A percentile compares a stretch with the other conserved stretches of the same genome.
phyloP scores from a whole-genome alignment of 2,888 invertebrate genomes.

The Patella depressa region DNA sequence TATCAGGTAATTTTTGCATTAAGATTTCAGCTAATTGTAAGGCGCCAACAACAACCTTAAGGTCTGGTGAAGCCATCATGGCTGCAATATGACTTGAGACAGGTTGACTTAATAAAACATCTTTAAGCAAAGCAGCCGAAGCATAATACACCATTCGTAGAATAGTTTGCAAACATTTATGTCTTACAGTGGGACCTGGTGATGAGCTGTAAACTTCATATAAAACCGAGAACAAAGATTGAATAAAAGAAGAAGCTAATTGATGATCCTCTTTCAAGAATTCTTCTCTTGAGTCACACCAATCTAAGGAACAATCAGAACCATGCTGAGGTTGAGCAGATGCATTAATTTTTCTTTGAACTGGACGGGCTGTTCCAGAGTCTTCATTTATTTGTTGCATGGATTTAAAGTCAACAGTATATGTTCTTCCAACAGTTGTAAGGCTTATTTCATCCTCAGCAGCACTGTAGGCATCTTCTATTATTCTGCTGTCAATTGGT shows the following conservation, averaged over 20 bases:
- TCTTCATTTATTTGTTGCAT: conserved; percentile 99
- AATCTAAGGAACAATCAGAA: conserved; percentile 58
- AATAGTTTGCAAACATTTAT: conserved; percentile 95
- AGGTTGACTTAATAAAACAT: conserved; percentile 72
- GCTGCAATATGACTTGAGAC: conserved; percentile 90
- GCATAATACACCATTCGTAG: conserved; percentile 97
- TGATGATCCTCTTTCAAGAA: conserved; percentile 81
- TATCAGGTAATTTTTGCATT: conserved; percentile 95
- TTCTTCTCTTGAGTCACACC: conserved; percentile 79
- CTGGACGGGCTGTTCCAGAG: conserved; percentile 92
- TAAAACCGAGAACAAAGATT: conserved; percentile 91
- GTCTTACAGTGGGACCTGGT: conserved; percentile 96
- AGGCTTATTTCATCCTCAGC: conserved; percentile 96
- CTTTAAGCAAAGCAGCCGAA: conserved; percentile 86
- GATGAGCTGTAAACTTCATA: conserved; percentile 99
- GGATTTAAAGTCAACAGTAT: conserved; percentile 95
- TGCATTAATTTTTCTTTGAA: conserved; percentile 77
- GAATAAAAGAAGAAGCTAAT: conserved; percentile 77
- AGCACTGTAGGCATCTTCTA: conserved; percentile 92
- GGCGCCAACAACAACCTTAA: conserved; percentile 96
- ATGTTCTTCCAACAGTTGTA: conserved; percentile 91
- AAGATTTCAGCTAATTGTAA: conserved; percentile 96
- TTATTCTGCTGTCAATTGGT: conserved; percentile 91
- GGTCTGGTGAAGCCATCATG: conserved; percentile 97
- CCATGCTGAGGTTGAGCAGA: conserved; percentile 48